Base-by-base conservation (phyloP, 2,888 invertebrate genomes). In the Caenorhabditis panamensis region DNA sequence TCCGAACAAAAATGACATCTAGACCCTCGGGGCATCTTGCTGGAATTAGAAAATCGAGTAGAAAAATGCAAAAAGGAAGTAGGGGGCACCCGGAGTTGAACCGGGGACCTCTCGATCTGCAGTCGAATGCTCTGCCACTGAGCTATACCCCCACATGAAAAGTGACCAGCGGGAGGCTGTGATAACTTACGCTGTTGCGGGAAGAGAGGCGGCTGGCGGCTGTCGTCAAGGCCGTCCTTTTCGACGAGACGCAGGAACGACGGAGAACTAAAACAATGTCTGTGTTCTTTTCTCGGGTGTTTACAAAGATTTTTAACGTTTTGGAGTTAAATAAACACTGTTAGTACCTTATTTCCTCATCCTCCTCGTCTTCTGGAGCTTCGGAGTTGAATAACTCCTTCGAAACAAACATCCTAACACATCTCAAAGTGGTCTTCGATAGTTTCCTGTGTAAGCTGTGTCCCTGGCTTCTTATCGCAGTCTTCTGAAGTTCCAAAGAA, bases 101-200 rank as follows among this genome's bases (percentile, higher is more conserved):
- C 88, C 88, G 80, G 86, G 83, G 88, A 88, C 88, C 88, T 88
- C 88, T 88, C 88, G 88, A 88, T 88, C 88, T 88, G 88, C 88
- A 88, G 86, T 88, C 88, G 88, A 88, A 88, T 88, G 88, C 88
- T 88, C 88, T 88, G 80, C 88, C 88, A 88, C 88, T 88, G 88
- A 88, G 88, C 88, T 88, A 88, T 87, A 87, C 86, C 87, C 87
- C 87, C 87, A 31, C 63, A 37, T 4, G 28, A 24, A 13, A n/a
- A 24, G 6, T 22, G 20, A 11, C 13, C 0, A 20, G 47, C 24
- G 9, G 18, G 22, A 59, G 64, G 62, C 26, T 37, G 47, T 28
- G 56, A 6, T 37, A 58, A 77, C 76, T 63, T 41, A 77, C 76
- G 56, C 13, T 16, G 61, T 20, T 63, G 63, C 6, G 76, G 44